phyloP scores from a whole-genome alignment of 1,140 invertebrate genomes.

The Drosophila rhopaloa region DNA sequence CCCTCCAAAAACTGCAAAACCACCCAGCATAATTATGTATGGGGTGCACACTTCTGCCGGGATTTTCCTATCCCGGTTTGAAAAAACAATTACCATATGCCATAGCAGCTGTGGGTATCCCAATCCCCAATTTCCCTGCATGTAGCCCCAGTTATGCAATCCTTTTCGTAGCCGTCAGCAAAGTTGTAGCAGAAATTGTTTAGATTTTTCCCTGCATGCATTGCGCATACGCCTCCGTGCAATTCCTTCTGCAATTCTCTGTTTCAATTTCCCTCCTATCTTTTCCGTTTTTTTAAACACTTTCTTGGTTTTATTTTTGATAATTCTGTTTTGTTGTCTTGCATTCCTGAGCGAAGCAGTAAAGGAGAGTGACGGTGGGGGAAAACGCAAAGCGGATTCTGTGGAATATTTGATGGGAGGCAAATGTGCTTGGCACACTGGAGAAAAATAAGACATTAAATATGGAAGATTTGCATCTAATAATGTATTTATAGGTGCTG shows the following conservation, averaged over 20 bases:
- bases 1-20: background rate
- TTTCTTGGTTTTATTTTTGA: constrained; percentile 70
- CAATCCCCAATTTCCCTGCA: constrained; percentile 1
- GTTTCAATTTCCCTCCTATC: constrained; percentile 26
- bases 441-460: background rate
- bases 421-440: constrained; percentile 45
- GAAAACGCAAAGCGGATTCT: constrained; percentile 58
- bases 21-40: constrained; percentile 49
- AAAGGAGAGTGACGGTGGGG: background rate
- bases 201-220: constrained; percentile 71
- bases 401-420: constrained; percentile 69
- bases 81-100: constrained; percentile 72
- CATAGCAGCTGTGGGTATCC: constrained; percentile 16
- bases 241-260: constrained; percentile 8
- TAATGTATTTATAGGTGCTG: too few species aligned
- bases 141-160: constrained; percentile 50
- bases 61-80: background rate
- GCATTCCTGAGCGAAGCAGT: constrained; percentile 47
- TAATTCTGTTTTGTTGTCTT: constrained; percentile 63
- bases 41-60: background rate
- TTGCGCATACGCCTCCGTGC: constrained; percentile 43
- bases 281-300: constrained; percentile 15
- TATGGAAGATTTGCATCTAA: background rate
- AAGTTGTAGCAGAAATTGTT: constrained; percentile 71
- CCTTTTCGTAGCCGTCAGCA: constrained; percentile 62